Conservation (phyloP, 2,113 vertebrate species). For the Xenus cinereus region DNA sequence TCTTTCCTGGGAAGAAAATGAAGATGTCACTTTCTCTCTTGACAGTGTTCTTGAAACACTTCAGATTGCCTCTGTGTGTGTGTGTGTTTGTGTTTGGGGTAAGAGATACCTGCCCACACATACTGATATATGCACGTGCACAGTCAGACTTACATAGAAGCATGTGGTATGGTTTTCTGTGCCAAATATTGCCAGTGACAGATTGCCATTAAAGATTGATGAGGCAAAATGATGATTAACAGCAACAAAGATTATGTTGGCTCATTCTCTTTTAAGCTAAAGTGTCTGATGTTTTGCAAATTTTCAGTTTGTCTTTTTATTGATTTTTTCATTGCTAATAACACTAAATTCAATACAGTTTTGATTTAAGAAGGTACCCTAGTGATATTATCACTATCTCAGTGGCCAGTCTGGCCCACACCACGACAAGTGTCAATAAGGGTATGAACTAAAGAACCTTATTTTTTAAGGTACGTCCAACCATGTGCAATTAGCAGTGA, state of each 20-base stretch:
- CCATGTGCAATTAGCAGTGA: background rate
- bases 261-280: background rate
- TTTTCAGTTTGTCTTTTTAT: background rate
- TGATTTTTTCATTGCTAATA: background rate
- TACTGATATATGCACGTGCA: background rate
- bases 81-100: background rate
- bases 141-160: background rate
- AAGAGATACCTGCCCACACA: background rate
- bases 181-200: background rate
- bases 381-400: background rate
- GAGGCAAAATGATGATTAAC: conserved; percentile 30
- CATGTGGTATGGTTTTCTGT: background rate
- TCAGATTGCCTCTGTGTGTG: background rate
- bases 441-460: background rate
- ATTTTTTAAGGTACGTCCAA: background rate
- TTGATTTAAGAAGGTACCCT: background rate
- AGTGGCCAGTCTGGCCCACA: background rate
- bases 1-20: background rate
- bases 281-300: background rate
- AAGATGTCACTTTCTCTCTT: background rate
- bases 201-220: background rate
- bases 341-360: background rate
- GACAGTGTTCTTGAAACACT: background rate
- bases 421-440: background rate
- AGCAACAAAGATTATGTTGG: background rate